Percentiles rank a stretch among this genome's conserved stretches.
Conservation (phyloP, 2,797 vertebrate species). For the Alca torda region DNA sequence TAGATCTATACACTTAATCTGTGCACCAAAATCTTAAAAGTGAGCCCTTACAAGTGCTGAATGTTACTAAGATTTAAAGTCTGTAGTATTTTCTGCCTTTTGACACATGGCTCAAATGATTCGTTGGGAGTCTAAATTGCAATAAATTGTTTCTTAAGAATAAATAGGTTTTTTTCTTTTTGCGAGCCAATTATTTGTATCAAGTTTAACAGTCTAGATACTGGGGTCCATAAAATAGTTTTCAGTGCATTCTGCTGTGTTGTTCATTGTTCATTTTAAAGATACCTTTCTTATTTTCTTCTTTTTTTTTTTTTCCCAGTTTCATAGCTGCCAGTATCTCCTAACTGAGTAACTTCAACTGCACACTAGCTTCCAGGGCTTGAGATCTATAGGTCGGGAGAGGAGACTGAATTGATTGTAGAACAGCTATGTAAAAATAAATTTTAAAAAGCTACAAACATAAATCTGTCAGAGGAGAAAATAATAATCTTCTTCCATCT, state of each 20-base stretch:
- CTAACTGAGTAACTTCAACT: neutral
- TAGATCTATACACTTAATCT: neutral
- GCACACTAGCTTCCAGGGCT: neutral
- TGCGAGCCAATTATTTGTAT: neutral
- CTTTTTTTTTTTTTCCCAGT: neutral
- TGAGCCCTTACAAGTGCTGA: neutral
- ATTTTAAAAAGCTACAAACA: neutral
- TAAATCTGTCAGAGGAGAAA: constrained; percentile 43
- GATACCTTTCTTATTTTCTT: neutral
- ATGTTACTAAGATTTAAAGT: neutral
- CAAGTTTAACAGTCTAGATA: neutral
- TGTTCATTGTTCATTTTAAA: neutral
- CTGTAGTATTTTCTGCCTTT: neutral
- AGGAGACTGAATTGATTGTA: neutral
- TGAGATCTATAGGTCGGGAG: constrained; percentile 11
- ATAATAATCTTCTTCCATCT: constrained; percentile 37
- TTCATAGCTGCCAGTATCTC: neutral
- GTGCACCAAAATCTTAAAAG: neutral
- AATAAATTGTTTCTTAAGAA: neutral
- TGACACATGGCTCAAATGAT: neutral
- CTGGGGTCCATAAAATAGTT: neutral
- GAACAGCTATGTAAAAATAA: constrained; percentile 12
- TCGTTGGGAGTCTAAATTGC: neutral
- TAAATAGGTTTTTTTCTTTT: neutral
- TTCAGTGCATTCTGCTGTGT: neutral